A percentile compares a stretch with the other conserved stretches of the same genome.
phyloP scores from a whole-genome alignment of 2,888 invertebrate species.

The Aethes cnicana region DNA sequence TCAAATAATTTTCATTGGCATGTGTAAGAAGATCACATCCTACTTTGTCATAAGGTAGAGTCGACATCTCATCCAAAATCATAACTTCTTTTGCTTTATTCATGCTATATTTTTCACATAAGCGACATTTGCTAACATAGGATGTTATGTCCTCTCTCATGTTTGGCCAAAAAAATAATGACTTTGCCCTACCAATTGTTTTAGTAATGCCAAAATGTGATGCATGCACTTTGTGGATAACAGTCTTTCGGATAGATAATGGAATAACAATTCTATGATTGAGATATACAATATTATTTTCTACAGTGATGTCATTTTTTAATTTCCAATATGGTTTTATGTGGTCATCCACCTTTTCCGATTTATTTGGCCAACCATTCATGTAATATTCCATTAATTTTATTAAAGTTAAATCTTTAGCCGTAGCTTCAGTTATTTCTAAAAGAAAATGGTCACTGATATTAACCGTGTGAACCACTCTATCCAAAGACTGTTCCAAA shows the following conservation, averaged over 20 bases:
- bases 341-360: not conserved
- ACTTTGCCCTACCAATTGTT: conserved; percentile 10
- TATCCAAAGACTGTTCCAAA: conserved; percentile 1
- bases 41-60: not conserved
- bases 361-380: conserved; percentile 14
- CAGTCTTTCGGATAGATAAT: not conserved
- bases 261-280: conserved; percentile 2
- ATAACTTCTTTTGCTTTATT: conserved; percentile 2
- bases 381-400: not conserved
- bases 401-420: not conserved
- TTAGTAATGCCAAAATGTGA: conserved; percentile 5
- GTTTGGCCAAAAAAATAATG: conserved; percentile 4
- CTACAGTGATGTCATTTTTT: conserved; percentile 7
- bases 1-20: conserved; percentile 15
- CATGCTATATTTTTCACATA: conserved; percentile 11
- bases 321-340: conserved; percentile 7
- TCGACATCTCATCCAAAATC: not conserved
- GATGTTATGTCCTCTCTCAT: not conserved
- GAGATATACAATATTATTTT: conserved; percentile 6
- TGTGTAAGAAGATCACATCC: conserved; percentile 1
- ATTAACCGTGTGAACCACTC: conserved; percentile 5
- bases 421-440: not conserved
- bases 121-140: not conserved
- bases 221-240: not conserved
- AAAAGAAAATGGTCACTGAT: not conserved